Evolutionary conservation across 2,888 invertebrate species (phyloP), one percentile per base, ranked within the genome.

Genomic region (Hetaerina titia): DNA sequence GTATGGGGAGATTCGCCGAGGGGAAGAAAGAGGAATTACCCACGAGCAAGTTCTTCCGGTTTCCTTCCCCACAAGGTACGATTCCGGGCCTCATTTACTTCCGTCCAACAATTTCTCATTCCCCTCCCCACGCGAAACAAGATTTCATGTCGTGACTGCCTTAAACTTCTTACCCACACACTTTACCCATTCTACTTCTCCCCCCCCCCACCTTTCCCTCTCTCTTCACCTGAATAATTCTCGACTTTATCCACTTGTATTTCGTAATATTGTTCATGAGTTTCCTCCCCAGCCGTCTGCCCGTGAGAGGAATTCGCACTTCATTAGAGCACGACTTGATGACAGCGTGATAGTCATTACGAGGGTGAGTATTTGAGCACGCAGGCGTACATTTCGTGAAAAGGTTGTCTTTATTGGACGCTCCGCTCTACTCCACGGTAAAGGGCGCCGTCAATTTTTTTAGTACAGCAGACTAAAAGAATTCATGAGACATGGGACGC

Each of bases 21-120:
- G 58, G 19, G 57, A 25, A 89, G 17, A 95, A 95, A 96, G 95
- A 95, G 95, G 95, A 95, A 94, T 89, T 89, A 89, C 90, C 94
- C 95, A 95, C 95, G 96, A 95, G 96, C 96, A 96, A 96, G 96
- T 96, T 96, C 96, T 95, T 95, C 95, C 87, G 74, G 90, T 90
- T 57, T 45, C 56, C 87, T 25, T 31, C 90, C 92, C 90, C 89
- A 9, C 74, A 81, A 81, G 81, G 25, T 31, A 81, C 81, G 31
- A n/a, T 81, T 81, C 81, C n/a, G n/a, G 22, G n/a, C 69, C 60
- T 60, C 60, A 15, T 60, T 15, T 9, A 45, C 45, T 45, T 45
- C 60, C 11, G 13, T 60, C 60, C 60, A 60, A 60, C 60, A 11
- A 60, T 60, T 60, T 15, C 60, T 17, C 60, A 60, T 60, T 60